These are phyloP conservation scores for Tetramorium simillimum DNA, from an alignment of 1,140 invertebrate species.

Conservation along the genomic window DNA sequence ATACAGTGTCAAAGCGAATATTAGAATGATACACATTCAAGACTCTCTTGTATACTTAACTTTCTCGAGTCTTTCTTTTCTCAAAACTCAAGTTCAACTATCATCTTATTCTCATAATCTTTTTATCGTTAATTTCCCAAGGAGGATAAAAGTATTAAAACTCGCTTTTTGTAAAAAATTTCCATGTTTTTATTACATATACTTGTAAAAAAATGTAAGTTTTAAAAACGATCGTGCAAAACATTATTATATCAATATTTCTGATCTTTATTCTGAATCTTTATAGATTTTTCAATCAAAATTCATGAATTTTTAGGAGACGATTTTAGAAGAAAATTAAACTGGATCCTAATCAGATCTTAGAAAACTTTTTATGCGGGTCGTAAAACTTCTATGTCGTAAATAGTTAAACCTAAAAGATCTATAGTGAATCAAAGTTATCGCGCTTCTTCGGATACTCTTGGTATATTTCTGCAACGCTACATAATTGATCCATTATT, in stretches of 20 bases:
- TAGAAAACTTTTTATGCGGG: neutral
- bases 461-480: neutral
- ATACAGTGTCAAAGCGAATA: neutral
- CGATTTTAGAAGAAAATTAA: neutral
- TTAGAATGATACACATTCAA: neutral
- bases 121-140: neutral
- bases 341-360: neutral
- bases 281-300: neutral
- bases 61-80: neutral
- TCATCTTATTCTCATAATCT: neutral
- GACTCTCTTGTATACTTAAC: neutral
- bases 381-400: neutral
- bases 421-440: neutral
- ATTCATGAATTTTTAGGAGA: neutral
- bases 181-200: too few relatives aligned
- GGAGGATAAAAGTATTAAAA: neutral
- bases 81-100: neutral
- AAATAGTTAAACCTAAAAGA: neutral
- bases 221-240: neutral
- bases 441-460: neutral
- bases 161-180: neutral
- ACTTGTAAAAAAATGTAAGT: neutral
- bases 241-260: neutral
- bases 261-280: neutral
- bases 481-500: neutral